These are phyloP conservation scores for Microcebus griseorufus DNA, from an alignment of 2,113 vertebrate genomes.

Conservation along the genomic window DNA sequence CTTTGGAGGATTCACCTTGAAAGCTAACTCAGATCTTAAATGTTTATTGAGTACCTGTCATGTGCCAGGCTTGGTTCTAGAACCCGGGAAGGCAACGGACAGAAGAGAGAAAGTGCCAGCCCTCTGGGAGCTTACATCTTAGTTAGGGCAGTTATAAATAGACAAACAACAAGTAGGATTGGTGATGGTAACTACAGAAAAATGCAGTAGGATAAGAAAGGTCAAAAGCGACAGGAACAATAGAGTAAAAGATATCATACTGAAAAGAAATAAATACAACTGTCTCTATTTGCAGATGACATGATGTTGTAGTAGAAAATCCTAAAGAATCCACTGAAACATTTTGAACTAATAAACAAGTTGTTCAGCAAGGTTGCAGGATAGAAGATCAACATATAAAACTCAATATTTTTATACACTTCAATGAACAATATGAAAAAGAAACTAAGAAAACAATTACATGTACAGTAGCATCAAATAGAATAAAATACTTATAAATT, in stretches of 20 bases:
- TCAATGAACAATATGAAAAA: background rate
- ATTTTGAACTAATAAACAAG: background rate
- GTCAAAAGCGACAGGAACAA: background rate
- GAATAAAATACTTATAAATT: background rate
- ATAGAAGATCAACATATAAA: background rate
- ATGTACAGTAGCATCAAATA: background rate
- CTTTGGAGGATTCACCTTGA: background rate
- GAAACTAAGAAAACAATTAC: background rate
- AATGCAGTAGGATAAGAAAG: background rate
- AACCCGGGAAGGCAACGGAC: background rate
- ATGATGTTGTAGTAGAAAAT: background rate
- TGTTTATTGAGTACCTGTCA: background rate
- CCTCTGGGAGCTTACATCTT: background rate
- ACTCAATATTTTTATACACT: background rate
- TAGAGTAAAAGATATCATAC: background rate
- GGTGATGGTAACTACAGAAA: background rate
- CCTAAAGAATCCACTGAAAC: background rate
- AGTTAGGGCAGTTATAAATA: background rate
- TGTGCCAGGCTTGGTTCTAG: background rate
- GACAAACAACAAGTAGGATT: background rate
- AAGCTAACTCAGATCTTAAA: background rate
- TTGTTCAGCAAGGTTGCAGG: background rate
- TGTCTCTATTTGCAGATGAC: background rate
- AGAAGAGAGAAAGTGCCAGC: background rate
- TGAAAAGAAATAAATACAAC: background rate